Conservation (phyloP, 2,888 invertebrate species). For the Papilio elwesi region DNA sequence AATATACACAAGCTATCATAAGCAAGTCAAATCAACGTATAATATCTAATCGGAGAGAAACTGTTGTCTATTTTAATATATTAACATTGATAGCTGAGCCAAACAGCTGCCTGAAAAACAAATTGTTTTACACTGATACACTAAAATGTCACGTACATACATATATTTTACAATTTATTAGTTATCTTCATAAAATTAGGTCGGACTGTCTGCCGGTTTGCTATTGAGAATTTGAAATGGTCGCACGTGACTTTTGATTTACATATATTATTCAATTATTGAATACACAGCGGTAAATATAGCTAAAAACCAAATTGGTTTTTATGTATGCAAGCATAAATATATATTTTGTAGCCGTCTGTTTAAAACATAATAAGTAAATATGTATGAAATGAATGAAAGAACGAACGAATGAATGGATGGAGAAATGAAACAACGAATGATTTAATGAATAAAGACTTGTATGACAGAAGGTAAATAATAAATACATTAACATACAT, state of each 20-base stretch:
- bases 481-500: no score
- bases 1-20: no score
- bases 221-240: neutral
- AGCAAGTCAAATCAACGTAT: neutral
- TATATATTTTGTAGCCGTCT: no score
- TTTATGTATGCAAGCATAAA: no score
- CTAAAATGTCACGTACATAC: slow-evolving; percentile 21
- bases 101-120: slow-evolving; percentile 16
- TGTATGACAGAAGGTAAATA: no score
- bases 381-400: no score
- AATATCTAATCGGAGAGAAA: neutral
- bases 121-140: slow-evolving; percentile 13
- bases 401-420: no score
- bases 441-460: no score
- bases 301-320: no score
- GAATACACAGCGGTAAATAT: no score
- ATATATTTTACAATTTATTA: slow-evolving; percentile 18
- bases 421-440: no score
- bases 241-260: neutral
- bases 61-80: neutral
- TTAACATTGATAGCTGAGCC: neutral
- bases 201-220: neutral
- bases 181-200: slow-evolving; percentile 1
- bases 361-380: no score
- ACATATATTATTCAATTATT: neutral